Evolutionary conservation across 2,113 vertebrate species (phyloP), one percentile per base, ranked within the genome.

Genomic region (Hippocampus barbouri): DNA sequence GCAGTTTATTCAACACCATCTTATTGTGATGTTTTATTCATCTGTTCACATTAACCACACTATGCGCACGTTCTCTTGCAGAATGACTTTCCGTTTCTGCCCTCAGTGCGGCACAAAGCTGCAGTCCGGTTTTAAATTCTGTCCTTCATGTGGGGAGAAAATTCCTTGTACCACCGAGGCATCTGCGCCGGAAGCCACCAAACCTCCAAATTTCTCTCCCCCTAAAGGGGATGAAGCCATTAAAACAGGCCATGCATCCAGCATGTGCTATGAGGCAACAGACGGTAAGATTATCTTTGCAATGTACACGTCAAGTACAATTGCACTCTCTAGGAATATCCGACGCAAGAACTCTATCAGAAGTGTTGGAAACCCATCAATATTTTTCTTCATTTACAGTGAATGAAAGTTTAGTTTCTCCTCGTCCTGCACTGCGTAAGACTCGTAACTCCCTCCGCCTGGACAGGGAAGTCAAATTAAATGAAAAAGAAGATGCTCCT

Each of bases 91-190:
- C 67, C 84, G 85, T 64, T 97, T 93, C 90, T 98, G 96, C 77
- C 92, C 96, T 14, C 85, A 91, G 0, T 98, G 96, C 87, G 94
- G 95, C 72, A 69, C 86, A 57, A 90, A 87, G 79, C 73, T 95
- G 41, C 77, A 94, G 79, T 77, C 88, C 3, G 34, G 63, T 0
- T 98, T 95, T 80, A 93, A 81, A 30, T 97, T 96, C 75, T 98
- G 96, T 79, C 95, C 96, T 0, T 87, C 88, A 0, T 97, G 95
- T 14, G 95, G 96, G 3, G 84, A 85, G 34, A 86, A 82, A 72
- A 79, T 95, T 64, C 91, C 92, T 4, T 23, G 66, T 20, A 2
- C 54, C 6, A 56, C 21, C 30, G 90, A 88, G 15, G 43, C 51
- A 15, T 30, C 63, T 5, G 65, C 5, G 59, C 14, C 67, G 8